Conservation (phyloP, 2,113 vertebrate genomes). For the Xiphorhynchus elegans region DNA sequence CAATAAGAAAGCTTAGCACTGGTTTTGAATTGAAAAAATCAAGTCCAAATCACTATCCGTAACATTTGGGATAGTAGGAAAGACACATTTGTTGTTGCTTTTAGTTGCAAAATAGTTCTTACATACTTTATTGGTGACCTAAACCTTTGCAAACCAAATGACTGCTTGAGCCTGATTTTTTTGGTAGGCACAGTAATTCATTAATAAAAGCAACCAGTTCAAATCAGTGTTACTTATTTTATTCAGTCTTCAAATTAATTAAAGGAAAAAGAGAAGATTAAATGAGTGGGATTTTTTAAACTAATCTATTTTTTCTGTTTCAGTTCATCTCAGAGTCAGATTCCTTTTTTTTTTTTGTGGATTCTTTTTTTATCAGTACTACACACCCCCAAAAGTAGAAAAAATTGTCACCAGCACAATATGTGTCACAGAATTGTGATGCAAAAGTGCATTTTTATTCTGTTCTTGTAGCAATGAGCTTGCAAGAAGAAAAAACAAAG, state of each 20-base stretch:
- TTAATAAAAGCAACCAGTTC: not conserved
- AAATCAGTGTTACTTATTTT: not conserved
- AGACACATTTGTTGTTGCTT: not conserved
- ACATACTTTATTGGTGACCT: not conserved
- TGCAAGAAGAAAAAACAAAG: not conserved
- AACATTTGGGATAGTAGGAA: not conserved
- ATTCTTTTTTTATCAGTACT: not conserved
- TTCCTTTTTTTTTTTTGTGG: not conserved
- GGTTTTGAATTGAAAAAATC: not conserved
- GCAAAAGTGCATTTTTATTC: not conserved
- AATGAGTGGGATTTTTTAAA: not conserved
- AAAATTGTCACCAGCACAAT: not conserved
- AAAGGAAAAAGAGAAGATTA: not conserved
- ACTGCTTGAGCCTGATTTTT: not conserved
- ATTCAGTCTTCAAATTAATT: not conserved
- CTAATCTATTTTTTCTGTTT: not conserved
- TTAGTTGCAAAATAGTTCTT: not conserved
- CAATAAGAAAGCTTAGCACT: not conserved
- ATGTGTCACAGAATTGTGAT: not conserved
- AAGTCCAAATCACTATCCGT: not conserved
- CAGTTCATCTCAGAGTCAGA: not conserved
- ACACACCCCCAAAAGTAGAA: not conserved
- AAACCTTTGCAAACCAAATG: not conserved
- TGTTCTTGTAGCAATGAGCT: not conserved
- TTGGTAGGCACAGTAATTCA: not conserved